Conservation (phyloP, 2,113 vertebrate species). For the Podiceps cristatus region DNA sequence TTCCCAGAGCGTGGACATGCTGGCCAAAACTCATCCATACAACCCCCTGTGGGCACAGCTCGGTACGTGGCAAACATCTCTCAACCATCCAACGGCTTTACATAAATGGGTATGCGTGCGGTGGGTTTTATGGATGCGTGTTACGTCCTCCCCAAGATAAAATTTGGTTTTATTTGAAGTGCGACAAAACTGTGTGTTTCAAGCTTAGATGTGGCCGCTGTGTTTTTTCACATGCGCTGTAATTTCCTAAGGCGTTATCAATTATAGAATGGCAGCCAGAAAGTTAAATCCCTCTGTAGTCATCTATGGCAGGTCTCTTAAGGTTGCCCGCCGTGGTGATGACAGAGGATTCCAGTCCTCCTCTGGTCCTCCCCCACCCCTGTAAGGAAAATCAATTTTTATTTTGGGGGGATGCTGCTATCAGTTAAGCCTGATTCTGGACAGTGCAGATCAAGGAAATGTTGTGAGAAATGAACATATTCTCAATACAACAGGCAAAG, state of each 20-base stretch:
- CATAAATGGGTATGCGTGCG: fast-evolving
- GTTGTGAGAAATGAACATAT: background rate
- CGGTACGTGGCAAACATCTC: constrained; percentile 77
- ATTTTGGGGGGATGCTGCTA: background rate
- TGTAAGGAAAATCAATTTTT: background rate
- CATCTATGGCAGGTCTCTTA: background rate
- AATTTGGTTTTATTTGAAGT: background rate
- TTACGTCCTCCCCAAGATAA: background rate
- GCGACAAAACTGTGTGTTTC: background rate
- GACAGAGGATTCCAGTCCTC: background rate
- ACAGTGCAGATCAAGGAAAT: background rate
- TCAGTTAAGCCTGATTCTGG: background rate
- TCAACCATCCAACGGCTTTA: background rate
- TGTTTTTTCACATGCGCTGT: background rate
- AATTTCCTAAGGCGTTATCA: background rate
- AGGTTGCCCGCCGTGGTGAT: background rate
- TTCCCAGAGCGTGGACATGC: constrained; percentile 95
- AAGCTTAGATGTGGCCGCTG: background rate
- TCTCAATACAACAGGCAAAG: background rate
- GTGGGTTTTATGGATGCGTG: background rate
- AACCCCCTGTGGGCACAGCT: constrained; percentile 98
- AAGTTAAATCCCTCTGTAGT: background rate
- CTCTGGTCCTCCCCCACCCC: background rate
- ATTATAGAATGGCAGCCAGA: background rate
- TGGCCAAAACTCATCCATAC: constrained; percentile 97